Evolutionary conservation across 2,113 vertebrate species (phyloP).

Genomic region (Gallinago media): DNA sequence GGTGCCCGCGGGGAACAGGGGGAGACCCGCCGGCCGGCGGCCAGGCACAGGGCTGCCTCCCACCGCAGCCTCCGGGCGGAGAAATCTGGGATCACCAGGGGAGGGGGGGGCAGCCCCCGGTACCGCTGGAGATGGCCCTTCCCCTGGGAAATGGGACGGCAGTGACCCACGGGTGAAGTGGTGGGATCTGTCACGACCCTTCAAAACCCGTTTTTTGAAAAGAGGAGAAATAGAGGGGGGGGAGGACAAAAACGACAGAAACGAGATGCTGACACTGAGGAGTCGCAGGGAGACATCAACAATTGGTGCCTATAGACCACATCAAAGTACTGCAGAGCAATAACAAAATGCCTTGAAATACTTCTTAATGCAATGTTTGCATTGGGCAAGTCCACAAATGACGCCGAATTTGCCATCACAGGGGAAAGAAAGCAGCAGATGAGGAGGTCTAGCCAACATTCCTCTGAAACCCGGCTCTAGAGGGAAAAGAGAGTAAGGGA

Average conservation of each 20-base stretch:
- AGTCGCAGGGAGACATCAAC: not conserved
- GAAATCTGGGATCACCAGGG: not conserved
- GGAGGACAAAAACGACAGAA: not conserved
- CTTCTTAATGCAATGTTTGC: constrained; percentile 19
- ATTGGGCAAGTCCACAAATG: not conserved
- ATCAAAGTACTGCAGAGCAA: not conserved
- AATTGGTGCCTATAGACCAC: constrained; percentile 22
- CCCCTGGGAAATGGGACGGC: not conserved
- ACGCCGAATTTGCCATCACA: constrained; percentile 34
- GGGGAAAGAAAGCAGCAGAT: not conserved
- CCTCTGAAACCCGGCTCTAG: constrained; percentile 5
- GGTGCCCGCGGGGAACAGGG: not conserved
- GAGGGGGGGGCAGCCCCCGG: not conserved
- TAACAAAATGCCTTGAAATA: not conserved
- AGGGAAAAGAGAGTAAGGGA: not conserved
- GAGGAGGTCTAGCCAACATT: constrained; percentile 43
- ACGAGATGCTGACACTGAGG: not conserved
- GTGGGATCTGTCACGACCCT: not conserved
- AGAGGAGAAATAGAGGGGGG: not conserved
- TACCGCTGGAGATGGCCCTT: not conserved
- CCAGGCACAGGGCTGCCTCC: not conserved
- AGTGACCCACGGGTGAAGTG: not conserved
- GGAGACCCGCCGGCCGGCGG: not conserved
- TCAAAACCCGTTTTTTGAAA: not conserved
- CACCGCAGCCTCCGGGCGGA: not conserved